Evolutionary conservation across 2,113 vertebrate genomes (phyloP).

Genomic region (Struthidea cinerea): DNA sequence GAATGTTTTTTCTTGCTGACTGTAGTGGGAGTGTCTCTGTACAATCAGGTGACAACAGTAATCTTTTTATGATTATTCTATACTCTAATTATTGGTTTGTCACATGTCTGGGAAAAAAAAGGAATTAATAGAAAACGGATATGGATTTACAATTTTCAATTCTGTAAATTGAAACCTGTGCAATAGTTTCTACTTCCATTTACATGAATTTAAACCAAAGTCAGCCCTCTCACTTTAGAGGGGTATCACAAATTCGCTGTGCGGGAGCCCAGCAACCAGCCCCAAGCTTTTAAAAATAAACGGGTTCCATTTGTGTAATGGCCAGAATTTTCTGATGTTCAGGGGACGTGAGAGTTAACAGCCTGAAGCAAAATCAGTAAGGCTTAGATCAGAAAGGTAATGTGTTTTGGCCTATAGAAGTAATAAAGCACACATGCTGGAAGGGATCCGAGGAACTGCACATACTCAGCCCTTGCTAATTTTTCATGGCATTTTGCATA

Average conservation of each 20-base stretch:
- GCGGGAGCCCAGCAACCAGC: background rate
- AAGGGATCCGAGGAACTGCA: background rate
- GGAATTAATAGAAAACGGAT: background rate
- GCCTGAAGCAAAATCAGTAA: background rate
- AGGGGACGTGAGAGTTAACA: background rate
- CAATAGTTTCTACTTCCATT: background rate
- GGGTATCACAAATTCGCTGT: background rate
- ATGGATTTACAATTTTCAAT: background rate
- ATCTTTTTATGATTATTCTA: background rate
- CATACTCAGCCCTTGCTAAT: background rate
- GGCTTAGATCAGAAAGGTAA: background rate
- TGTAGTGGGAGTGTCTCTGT: background rate
- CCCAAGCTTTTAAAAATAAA: background rate
- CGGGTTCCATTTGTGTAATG: background rate
- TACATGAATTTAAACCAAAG: background rate
- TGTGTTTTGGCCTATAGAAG: slow-evolving; percentile 18
- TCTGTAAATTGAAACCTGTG: background rate
- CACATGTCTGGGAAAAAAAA: background rate
- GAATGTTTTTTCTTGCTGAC: background rate
- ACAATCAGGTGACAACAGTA: background rate
- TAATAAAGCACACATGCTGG: background rate
- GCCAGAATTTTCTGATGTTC: background rate
- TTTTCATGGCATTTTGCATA: slow-evolving; percentile 22
- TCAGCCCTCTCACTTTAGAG: background rate
- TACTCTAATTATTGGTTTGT: background rate